Conservation (phyloP, 2,888 invertebrate genomes). For the Diarsia dahlii region DNA sequence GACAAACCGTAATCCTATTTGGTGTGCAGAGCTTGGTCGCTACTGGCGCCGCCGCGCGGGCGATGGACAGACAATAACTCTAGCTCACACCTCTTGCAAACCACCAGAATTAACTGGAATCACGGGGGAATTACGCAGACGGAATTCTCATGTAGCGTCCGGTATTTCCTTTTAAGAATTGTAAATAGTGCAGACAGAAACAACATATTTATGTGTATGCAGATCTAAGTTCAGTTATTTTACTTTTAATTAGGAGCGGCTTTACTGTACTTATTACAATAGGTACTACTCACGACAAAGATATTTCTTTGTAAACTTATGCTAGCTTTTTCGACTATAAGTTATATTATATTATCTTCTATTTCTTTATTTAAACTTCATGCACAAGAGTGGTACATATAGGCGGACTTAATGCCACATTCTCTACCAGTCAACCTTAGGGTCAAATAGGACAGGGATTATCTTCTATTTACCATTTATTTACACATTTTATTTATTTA, state of each 20-base stretch:
- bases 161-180: conserved; percentile 52
- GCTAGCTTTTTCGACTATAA: not conserved
- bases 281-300: not conserved
- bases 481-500: too few species aligned
- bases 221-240: conserved; percentile 2
- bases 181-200: conserved; percentile 30
- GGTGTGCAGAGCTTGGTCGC: conserved; percentile 66
- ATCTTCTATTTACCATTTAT: too few species aligned
- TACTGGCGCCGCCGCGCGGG: conserved; percentile 37
- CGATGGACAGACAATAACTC: conserved; percentile 76
- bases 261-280: conserved; percentile 1
- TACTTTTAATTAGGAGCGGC: conserved; percentile 20
- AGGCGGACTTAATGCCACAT: too few species aligned
- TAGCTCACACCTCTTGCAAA: conserved; percentile 69
- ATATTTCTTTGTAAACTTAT: not conserved
- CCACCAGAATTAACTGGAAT: conserved; percentile 64
- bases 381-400: too few species aligned
- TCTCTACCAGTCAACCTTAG: too few species aligned
- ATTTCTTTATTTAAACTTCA: too few species aligned
- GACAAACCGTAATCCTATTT: conserved; percentile 80
- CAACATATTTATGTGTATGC: conserved; percentile 20
- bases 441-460: too few species aligned
- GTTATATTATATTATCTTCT: too few species aligned
- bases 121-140: conserved; percentile 59
- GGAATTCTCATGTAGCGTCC: conserved; percentile 57